Base-by-base conservation (phyloP, 2,888 invertebrate genomes). In the Bursaphelenchus okinawaensis region DNA sequence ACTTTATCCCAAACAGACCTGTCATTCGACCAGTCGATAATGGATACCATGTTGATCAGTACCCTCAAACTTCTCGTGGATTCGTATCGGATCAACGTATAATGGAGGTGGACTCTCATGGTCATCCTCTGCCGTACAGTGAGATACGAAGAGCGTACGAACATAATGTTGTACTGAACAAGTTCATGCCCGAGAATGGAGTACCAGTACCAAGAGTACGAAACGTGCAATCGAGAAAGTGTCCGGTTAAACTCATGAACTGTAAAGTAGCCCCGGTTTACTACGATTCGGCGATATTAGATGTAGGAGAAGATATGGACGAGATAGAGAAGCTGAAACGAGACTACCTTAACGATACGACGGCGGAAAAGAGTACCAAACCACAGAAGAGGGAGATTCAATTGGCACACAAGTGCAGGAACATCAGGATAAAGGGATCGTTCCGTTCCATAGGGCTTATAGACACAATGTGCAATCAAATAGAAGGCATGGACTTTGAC, bases 401-500 rank as follows among this genome's bases (percentile, higher is more conserved):
- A 23, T 55, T 80, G 52, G 60, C 67, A 16, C 75, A 71, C 55
- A 78, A 77, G 54, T 31, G 68, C 23, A 68, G 68, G 62, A 59
- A 64, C 26, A 31, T 64, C 27, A 56, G 68, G 52, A 77, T 78
- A 63, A 62, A 68, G 27, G 78, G 79, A n/a, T 63, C 64, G 3
- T 79, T 76, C 59, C 62, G 78, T 26, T 52, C 68, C 20, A 66
- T 79, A n/a, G 70, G 71, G 0, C 23, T 55, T 6, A 65, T 73
- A 4, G 67, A 72, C 40, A 50, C 69, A 19, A 78, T 78, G 77
- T 76, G 75, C 61, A 59, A 65, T 16, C 51, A 70, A 8, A 58
- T 79, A 22, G 78, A 79, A 52, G 70, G 68, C 54, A 52, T 55
- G 22, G 75, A 79, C 59, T 79, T 78, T 61, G 78, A 80, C 59